phyloP scores from a whole-genome alignment of 2,888 invertebrate genomes.

The Anodontia alba region DNA sequence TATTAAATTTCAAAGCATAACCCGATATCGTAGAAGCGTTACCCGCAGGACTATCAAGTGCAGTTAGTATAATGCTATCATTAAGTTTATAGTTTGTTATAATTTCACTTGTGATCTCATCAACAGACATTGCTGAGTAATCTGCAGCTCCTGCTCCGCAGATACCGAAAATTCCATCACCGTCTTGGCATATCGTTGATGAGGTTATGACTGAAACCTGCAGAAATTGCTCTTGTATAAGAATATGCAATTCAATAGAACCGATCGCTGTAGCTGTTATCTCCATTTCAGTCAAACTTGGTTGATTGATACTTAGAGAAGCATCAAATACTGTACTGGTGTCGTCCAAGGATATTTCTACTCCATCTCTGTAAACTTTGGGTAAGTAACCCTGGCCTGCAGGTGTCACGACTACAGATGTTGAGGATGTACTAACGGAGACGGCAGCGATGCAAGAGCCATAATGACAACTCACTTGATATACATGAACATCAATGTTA shows the following conservation, averaged over 20 bases:
- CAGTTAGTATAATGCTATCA: slow-evolving; percentile 52
- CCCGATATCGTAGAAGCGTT: slow-evolving; percentile 49
- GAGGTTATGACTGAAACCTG: slow-evolving; percentile 52
- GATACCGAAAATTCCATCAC: slow-evolving; percentile 62
- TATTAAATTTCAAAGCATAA: slow-evolving; percentile 69
- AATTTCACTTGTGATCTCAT: slow-evolving; percentile 45
- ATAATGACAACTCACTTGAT: slow-evolving; percentile 65
- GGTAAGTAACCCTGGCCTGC: slow-evolving; percentile 61
- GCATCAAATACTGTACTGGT: slow-evolving; percentile 29
- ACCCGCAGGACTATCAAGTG: slow-evolving; percentile 33
- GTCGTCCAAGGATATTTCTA: slow-evolving; percentile 26
- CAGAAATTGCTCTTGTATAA: slow-evolving; percentile 56
- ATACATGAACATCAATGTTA: slow-evolving; percentile 61
- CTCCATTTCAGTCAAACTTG: slow-evolving; percentile 51
- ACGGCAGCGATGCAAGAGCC: slow-evolving; percentile 70
- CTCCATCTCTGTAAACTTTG: slow-evolving; percentile 49
- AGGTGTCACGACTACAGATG: slow-evolving; percentile 54
- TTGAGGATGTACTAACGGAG: slow-evolving; percentile 48
- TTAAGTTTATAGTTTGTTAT: slow-evolving; percentile 39
- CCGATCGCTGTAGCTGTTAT: slow-evolving; percentile 42
- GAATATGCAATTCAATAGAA: slow-evolving; percentile 33
- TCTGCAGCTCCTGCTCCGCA: slow-evolving; percentile 50
- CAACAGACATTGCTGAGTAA: slow-evolving; percentile 50
- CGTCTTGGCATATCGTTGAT: slow-evolving; percentile 47
- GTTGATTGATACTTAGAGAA: slow-evolving; percentile 40